Evolutionary conservation across 2,113 vertebrate species (phyloP).

Genomic region (Rhizomys pruinosus): DNA sequence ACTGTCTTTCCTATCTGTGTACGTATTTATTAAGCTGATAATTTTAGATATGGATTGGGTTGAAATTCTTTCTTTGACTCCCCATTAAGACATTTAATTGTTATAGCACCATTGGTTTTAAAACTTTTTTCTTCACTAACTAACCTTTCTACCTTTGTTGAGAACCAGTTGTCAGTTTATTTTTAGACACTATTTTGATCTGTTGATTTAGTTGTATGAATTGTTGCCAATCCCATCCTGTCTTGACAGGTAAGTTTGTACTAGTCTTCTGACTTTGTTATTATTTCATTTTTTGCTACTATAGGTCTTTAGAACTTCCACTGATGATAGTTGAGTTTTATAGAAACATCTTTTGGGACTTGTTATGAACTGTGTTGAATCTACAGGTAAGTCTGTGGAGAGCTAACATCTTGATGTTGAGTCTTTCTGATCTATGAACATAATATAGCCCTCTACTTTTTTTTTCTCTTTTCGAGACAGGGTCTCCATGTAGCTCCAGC

Average conservation of each 20-base stretch:
- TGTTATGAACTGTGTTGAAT: not conserved
- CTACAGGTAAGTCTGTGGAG: not conserved
- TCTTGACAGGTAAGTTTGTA: not conserved
- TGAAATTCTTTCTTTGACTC: too few relatives aligned
- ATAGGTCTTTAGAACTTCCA: not conserved
- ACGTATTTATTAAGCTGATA: too few relatives aligned
- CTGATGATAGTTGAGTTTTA: not conserved
- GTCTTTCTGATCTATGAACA: not conserved
- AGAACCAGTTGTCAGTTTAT: not conserved
- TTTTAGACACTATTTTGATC: not conserved
- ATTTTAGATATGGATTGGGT: too few relatives aligned
- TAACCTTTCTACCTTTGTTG: not conserved
- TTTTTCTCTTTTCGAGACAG: too few relatives aligned
- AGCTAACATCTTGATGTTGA: not conserved
- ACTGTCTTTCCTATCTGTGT: too few relatives aligned
- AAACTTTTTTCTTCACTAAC: not conserved
- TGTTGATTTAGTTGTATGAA: not conserved
- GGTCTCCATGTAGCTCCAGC: too few relatives aligned
- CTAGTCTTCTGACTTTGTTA: not conserved
- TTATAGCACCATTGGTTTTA: not conserved
- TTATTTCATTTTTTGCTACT: not conserved
- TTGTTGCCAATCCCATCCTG: not conserved
- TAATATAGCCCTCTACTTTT: not conserved
- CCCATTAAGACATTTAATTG: too few relatives aligned
- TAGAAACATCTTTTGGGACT: not conserved